These are phyloP conservation scores for Sinocyclocheilus grahami DNA, from an alignment of 2,113 vertebrate species.

Conservation along the genomic window DNA sequence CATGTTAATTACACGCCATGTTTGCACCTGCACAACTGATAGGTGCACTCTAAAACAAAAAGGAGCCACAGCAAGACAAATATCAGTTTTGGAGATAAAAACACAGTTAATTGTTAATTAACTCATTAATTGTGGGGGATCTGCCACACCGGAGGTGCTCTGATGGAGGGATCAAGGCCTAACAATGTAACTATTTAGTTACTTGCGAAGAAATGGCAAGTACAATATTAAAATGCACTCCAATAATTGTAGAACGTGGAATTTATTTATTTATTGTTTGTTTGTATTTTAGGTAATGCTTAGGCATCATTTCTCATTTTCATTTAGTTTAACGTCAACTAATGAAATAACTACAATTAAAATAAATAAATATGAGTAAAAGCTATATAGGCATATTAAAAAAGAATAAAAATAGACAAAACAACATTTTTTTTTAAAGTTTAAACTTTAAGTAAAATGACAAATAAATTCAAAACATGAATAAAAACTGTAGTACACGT, in stretches of 20 bases:
- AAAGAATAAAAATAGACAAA: no score
- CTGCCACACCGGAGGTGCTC: constrained; percentile 21
- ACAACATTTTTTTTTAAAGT: no score
- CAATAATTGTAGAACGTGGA: no score
- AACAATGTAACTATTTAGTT: neutral
- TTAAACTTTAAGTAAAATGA: no score
- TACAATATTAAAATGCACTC: no score
- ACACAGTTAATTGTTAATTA: constrained; percentile 61
- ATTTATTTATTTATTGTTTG: no score
- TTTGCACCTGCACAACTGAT: constrained; percentile 94
- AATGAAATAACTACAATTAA: neutral
- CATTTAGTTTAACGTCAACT: neutral
- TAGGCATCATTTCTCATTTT: neutral
- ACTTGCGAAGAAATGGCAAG: no score
- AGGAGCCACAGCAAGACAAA: constrained; percentile 66
- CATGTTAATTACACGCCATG: constrained; percentile 99
- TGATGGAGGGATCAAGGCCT: neutral
- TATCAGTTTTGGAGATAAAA: constrained; percentile 70
- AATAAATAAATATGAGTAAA: neutral
- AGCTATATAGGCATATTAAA: no score
- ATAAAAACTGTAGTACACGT: no score
- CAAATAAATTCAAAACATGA: no score
- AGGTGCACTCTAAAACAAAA: constrained; percentile 83
- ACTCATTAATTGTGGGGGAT: constrained; percentile 57
- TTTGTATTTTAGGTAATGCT: neutral